Base-by-base conservation (phyloP, 2,113 vertebrate genomes). In the Carassius gibelio region DNA sequence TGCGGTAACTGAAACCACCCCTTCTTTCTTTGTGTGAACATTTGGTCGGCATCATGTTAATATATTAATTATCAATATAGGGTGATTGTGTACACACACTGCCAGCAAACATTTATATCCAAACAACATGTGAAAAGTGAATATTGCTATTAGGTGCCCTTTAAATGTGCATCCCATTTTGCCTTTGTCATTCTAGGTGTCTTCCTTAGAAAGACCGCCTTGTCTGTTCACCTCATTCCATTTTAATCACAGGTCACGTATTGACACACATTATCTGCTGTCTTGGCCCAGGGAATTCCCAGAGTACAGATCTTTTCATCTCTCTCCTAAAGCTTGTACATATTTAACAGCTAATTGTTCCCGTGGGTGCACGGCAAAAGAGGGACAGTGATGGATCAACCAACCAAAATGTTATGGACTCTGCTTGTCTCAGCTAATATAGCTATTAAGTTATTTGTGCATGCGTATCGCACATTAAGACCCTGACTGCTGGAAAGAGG, bases 271-370 rank as follows among this genome's bases (percentile, higher is more conserved):
- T 83, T 48, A 83, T 74, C 75, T 80, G 77, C 79, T 57, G 77
- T 82, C 61, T 77, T 84, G 72, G 83, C 64, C 34, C 15, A 42
- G 83, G 76, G 81, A 85, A 85, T 69, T 81, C 79, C 78, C 84
- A 75, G 19, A 64, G 74, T 78, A 21, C 45, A 48, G 26, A 62
- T 74, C 48, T 59, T 68, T 42, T 86, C 76, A n/a, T 59, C 48
- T 75, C 55, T 14, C 30, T 81, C 14, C 10, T 17, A 72, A 87
- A 81, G 81, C 86, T 59, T 81, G 75, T 87, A 84, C 76, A 88
- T 87, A 80, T 87, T 89, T 87, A 90, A 84, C 17, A 3, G 75
- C 75, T 85, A 88, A 87, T 89, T 88, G 86, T 83, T 89, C 87
- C 79, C 36, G 55, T 45, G 66, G 69, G 88, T 19, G 13, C 23